Base-by-base conservation (phyloP, 2,113 vertebrate genomes). In the Narcine bancroftii region DNA sequence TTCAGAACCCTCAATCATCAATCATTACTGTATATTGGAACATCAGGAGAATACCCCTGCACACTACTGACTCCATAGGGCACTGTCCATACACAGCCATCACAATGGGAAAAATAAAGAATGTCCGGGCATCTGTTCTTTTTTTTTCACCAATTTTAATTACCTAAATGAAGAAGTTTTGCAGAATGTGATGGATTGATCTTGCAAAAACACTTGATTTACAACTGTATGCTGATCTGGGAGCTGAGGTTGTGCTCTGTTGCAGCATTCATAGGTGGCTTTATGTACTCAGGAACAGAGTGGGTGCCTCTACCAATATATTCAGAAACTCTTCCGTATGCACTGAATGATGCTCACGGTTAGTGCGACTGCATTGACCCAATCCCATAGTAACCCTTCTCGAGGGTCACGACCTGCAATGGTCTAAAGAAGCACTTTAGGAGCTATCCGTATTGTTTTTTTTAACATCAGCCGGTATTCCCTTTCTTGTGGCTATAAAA, bases 91-190 rank as follows among this genome's bases (percentile, higher is more conserved):
- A 83, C 10, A 26, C 79, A 83, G 79, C 26, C 79, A 56, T 47
- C 53, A 87, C n/a, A 87, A 33, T 63, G 81, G 56, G 81, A 60
- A 53, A 87, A 60, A 63, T n/a, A 87, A 87, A 87, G 81, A 56
- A 87, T n/a, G 81, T 60, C 81, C 81, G 50, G 81, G 56, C 81
- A 63, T 87, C 81, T 87, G 81, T 87, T 87, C 21, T n/a, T 63
- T 53, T 36, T 24, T 69, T 24, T 60, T 19, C 81, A 63, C 26
- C 36, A 60, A 87, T 53, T 53, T 24, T 83, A 83, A 83, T 87
- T 60, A 56, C 17, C 0, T 87, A 87, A 87, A 87, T 87, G 36
- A 60, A 60, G 56, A 60, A 60, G 53, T 87, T 53, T 60, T n/a
- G 47, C 60, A 6, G 53, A 60, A 60, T 21, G 53, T 17, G 15